Percentiles rank a stretch among this genome's conserved stretches.
Evolutionary conservation across 2,888 invertebrate species (phyloP).

Genomic region (Carcina quercana): DNA sequence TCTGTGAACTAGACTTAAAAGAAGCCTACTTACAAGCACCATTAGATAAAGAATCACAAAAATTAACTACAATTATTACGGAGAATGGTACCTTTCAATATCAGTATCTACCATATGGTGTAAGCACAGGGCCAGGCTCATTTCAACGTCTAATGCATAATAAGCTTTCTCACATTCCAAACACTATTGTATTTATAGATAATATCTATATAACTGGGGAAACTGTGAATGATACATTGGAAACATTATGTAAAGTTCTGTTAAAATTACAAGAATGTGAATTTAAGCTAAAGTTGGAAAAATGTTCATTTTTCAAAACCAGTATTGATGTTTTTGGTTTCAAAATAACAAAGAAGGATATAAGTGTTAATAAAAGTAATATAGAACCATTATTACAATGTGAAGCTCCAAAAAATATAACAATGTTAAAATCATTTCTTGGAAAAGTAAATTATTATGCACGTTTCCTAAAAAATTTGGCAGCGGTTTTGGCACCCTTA

Average conservation of each 20-base stretch:
- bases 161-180: neutral
- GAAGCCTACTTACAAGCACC: neutral
- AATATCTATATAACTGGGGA: neutral
- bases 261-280: neutral
- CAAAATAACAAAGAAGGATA: neutral
- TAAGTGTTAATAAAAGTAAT: neutral
- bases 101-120: neutral
- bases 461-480: neutral
- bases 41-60: neutral
- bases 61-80: neutral
- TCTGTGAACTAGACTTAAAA: neutral
- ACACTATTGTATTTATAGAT: neutral
- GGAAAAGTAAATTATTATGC: neutral
- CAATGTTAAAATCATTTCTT: neutral
- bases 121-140: neutral
- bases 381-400: neutral
- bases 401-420: neutral
- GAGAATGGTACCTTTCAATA: neutral
- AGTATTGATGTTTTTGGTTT: neutral
- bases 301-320: neutral
- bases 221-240: neutral
- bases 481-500: neutral
- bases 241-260: neutral
- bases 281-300: neutral
- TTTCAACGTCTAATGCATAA: slow-evolving; percentile 1